phyloP scores from a whole-genome alignment of 1,140 invertebrate genomes.

The Neotoxoptera formosana region DNA sequence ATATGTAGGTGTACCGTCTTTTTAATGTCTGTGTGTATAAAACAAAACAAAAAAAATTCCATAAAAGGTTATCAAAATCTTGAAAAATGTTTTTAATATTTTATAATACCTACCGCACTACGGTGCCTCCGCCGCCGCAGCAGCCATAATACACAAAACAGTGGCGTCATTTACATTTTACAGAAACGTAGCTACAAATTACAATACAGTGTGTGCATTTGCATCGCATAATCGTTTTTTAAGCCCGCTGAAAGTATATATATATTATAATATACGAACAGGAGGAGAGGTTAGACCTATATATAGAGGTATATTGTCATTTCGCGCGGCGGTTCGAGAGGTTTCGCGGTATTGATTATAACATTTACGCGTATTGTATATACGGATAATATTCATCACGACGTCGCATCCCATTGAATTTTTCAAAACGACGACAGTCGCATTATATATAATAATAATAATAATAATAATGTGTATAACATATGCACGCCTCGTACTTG shows the following conservation, averaged over 20 bases:
- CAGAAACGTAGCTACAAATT: neutral
- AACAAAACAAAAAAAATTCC: neutral
- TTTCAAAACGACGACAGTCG: neutral
- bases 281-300: no score
- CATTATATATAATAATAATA: no score
- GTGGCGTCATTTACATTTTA: neutral
- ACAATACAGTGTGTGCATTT: conserved; percentile 2
- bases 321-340: neutral
- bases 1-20: neutral
- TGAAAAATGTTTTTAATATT: neutral
- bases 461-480: no score
- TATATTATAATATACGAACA: no score
- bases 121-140: no score
- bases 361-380: neutral
- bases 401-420: neutral
- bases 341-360: neutral
- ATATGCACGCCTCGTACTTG: neutral
- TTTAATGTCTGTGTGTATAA: neutral
- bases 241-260: neutral
- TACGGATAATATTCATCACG: neutral
- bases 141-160: neutral
- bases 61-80: neutral
- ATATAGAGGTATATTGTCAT: no score
- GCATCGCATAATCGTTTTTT: conserved; percentile 5
- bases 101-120: neutral